Base-by-base conservation (phyloP, 1,140 invertebrate species). In the Drosophila mayri region DNA sequence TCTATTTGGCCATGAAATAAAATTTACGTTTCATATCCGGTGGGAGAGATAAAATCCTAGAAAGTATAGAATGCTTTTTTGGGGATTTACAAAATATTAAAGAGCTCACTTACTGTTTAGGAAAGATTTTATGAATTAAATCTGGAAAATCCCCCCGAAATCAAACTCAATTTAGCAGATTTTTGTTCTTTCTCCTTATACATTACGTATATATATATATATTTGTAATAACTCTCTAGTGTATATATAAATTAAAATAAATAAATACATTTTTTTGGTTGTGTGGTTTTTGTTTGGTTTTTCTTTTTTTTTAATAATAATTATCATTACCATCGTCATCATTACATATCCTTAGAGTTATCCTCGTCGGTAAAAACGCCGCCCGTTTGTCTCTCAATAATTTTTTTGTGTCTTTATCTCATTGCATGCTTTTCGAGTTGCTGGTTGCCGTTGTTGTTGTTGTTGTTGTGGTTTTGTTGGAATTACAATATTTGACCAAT, bases 191-290 rank as follows among this genome's bases (percentile, higher is more conserved):
- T 86, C 63, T 76, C 71, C 84, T 87, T 87, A 87, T 88, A 84
- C 81, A 87, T 88, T 87, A 87, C 83, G 87, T 87, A 64, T 78
- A 78, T 78, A 52, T 52, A 85, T 85, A 87, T 87, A 88, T 87
- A 86, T 87, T 87, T 87, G 76, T 87, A 87, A 87, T 87, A 87
- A 87, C 84, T 87, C 84, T 87, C 84, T 88, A 88, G 84, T 88
- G 84, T 88, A 88, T 88, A 88, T 88, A 88, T 88, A 88, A 88
- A 88, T 88, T 88, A 88, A 88, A 88, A 88, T 88, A 88, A 88
- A 88, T 88, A 88, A 88, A 88, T 87, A 87, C 83, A 87, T 87
- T 90, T 88, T 87, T 84, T 88, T 88, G 76, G 79, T 80, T 83
- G 40, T 59, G 37, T 54, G 44, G 55, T 63, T 46, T 74, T 70